A percentile compares a stretch with the other conserved stretches of the same genome.
These are phyloP conservation scores for Hylaeus anthracinus DNA, from an alignment of 1,140 invertebrate species.

Conservation along the genomic window DNA sequence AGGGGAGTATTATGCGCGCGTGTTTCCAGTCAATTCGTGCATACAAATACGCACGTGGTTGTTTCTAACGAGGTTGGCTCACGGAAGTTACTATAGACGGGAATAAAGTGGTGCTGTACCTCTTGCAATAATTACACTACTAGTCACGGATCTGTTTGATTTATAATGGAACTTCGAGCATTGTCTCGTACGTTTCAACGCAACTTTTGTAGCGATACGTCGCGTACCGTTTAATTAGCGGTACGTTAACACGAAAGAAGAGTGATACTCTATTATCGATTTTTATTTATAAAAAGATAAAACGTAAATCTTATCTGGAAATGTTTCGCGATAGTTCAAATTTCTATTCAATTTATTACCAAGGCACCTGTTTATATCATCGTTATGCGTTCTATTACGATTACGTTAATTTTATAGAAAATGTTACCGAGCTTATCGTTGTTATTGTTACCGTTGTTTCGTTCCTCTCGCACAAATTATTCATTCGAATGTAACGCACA, in stretches of 20 bases:
- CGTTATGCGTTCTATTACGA: too few species aligned
- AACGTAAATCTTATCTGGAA: neutral
- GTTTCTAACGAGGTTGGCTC: constrained; percentile 18
- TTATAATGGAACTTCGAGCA: neutral
- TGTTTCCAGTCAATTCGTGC: constrained; percentile 23
- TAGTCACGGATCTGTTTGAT: neutral
- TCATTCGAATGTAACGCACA: neutral
- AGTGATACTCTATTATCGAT: neutral
- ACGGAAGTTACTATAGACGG: constrained; percentile 8
- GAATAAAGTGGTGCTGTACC: neutral
- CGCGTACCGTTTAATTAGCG: neutral
- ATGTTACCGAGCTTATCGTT: constrained; percentile 5
- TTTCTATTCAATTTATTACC: neutral
- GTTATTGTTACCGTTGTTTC: constrained; percentile 18
- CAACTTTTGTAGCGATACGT: neutral
- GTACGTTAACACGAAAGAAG: neutral
- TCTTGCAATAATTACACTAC: constrained; percentile 7
- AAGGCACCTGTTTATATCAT: neutral
- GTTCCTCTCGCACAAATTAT: neutral
- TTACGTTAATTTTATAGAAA: neutral
- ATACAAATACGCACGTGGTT: neutral
- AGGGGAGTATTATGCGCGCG: neutral
- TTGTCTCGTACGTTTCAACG: neutral
- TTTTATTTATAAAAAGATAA: neutral
- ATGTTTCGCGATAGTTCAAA: too few species aligned